Evolutionary conservation across 2,888 invertebrate species (phyloP).

Genomic region (Agrochola lota): DNA sequence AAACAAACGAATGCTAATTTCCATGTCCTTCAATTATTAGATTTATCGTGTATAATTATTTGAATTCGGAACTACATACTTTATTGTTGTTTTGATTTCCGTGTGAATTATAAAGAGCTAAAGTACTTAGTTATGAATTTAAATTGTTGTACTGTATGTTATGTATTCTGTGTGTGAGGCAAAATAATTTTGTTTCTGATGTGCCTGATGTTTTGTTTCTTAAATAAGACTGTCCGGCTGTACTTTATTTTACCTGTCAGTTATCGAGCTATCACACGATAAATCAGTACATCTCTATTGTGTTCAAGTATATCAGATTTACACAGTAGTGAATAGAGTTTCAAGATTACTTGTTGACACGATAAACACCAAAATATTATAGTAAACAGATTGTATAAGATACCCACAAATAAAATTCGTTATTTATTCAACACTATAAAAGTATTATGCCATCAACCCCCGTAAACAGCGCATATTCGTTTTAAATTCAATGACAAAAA

Average conservation of each 20-base stretch:
- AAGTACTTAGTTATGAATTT: too few species aligned
- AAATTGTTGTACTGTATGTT: background rate
- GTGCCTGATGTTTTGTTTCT: background rate
- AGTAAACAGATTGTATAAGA: background rate
- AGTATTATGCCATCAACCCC: background rate
- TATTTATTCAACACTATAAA: conserved; percentile 2
- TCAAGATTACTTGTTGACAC: conserved; percentile 24
- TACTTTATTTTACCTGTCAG: conserved; percentile 33
- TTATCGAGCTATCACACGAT: conserved; percentile 38
- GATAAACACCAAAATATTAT: conserved; percentile 13
- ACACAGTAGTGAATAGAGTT: conserved; percentile 10
- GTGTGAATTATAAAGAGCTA: too few species aligned
- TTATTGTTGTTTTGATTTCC: too few species aligned
- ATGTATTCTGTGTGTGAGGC: background rate
- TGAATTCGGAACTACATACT: too few species aligned
- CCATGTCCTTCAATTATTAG: too few species aligned
- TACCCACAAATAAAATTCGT: background rate
- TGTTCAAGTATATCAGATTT: conserved; percentile 28
- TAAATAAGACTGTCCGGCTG: conserved; percentile 6
- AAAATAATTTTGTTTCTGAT: background rate
- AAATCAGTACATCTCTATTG: conserved; percentile 44
- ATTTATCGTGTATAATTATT: too few species aligned
- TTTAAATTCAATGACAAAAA: too few species aligned
- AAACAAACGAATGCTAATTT: too few species aligned
- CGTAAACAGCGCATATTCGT: too few species aligned